Base-by-base conservation (phyloP, 2,888 invertebrate species). In the Pycnomerus fuliginosus region DNA sequence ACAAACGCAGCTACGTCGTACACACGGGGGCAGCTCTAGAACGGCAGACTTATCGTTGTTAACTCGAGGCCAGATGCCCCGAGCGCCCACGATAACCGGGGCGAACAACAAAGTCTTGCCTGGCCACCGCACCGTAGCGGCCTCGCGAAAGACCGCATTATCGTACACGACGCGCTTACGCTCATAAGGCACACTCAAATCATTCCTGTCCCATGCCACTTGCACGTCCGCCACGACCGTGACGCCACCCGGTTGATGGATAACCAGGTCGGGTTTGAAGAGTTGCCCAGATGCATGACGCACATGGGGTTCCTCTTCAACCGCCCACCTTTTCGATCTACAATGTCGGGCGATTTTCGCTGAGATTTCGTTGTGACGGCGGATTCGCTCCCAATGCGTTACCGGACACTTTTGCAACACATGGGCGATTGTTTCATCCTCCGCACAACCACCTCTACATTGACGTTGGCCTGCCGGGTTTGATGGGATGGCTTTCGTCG, bases 371-470 rank as follows among this genome's bases (percentile, higher is more conserved):
- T 60, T 39, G 35, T 58, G 53, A 4, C 53, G 31, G 3, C 32
- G 11, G 3, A 54, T 51, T 2, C 53, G 15, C 16, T 43, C 31
- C 20, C 42, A 49, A 16, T 61, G 59, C 0, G 48, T 43, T 0
- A 44, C 27, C 1, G 49, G 51, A 41, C 62, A 62, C 0, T 37
- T 42, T 23, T 61, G 58, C 1, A 60, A 46, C 1, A 61, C 55
- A 29, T 62, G 59, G 3, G 52, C 49, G 1, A 58, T 23, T 1
- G 54, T 49, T 29, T 62, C 60, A 2, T 28, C 31, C 3, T 43
- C 12, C 3, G 28, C 14, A 27, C 62, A 61, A 1, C 60, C 57
- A 0, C 42, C 48, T 8, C 57, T 32, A 25, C 62, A 61, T 4
- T 3, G 10, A 2, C 53, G 34, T 2, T 34, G 28, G 1, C 46